Base-by-base conservation (phyloP, 1,140 invertebrate genomes). In the Pseudomyrmex pallidus region DNA sequence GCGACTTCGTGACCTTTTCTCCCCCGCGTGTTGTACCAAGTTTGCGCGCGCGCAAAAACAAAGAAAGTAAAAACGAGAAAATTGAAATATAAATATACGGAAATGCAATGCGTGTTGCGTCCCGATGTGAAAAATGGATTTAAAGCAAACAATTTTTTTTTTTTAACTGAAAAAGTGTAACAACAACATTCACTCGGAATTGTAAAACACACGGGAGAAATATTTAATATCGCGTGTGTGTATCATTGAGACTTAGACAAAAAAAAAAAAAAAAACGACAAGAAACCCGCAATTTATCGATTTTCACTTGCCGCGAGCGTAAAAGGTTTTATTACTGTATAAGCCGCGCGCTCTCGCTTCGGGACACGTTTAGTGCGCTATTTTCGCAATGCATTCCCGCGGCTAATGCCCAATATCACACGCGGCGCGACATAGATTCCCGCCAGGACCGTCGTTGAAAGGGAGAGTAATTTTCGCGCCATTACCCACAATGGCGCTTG, bases 401-500 rank as follows among this genome's bases (percentile, higher is more conserved):
- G 17, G 20, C 25, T 66, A 46, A 59, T 80, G 44, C 15, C 62
- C 62, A 46, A 64, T 64, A 46, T 80, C 22, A 7, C 35, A 35
- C 35, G 35, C 5, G 35, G 22, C 44, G 64, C 64, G 63, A 67
- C 46, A 20, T 66, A 13, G 22, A 56, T 7, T n/a, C 22, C 20
- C n/a, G 52, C 20, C 46, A 35, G 66, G 15, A 22, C 3, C 50
- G 59, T 78, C 35, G 15, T 15, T 10, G 20, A 35, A 17, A 48
- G 22, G 25, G 56, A 66, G 15, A 46, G 10, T 35, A 80, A 68
- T 9, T 17, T n/a, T 85, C 8, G 10, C 15, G 10, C 52, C 25
- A 59, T 80, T 72, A 84, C 59, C 64, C 66, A 72, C 66, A 50
- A 20, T 20, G 46, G 13, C 13, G 4, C 20, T 12, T 2, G 17